Conservation (phyloP, 2,888 invertebrate genomes). For the Vanessa cardui region DNA sequence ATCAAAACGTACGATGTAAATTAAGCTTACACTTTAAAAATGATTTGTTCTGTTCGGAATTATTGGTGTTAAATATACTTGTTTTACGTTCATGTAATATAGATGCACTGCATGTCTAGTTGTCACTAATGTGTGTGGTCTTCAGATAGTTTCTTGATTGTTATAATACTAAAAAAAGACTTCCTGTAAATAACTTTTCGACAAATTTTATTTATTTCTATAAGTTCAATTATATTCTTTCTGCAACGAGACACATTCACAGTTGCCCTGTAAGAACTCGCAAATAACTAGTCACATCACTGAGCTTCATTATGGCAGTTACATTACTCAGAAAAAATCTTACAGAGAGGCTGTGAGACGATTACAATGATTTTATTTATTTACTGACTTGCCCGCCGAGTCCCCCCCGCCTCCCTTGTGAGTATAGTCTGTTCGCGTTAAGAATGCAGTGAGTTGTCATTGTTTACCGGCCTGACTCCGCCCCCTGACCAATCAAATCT, state of each 20-base stretch:
- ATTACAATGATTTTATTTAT: not conserved
- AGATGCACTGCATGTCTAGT: conserved; percentile 49
- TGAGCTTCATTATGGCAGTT: conserved; percentile 72
- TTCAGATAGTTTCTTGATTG: conserved; percentile 46
- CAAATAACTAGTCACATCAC: conserved; percentile 29
- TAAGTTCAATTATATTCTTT: conserved; percentile 5
- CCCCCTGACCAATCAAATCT: too few relatives aligned
- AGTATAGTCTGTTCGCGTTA: too few relatives aligned
- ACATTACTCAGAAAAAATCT: conserved; percentile 69
- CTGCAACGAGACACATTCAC: conserved; percentile 50
- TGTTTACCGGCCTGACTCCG: too few relatives aligned
- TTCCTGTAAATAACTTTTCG: conserved; percentile 2
- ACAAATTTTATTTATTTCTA: conserved; percentile 3
- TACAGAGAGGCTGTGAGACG: conserved; percentile 79
- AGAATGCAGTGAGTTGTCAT: too few relatives aligned
- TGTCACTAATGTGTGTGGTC: conserved; percentile 64
- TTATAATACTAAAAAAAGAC: not conserved
- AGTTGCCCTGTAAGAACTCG: conserved; percentile 75
- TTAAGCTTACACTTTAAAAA: conserved; percentile 21
- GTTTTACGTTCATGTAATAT: conserved; percentile 24
- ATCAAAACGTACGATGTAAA: conserved; percentile 12
- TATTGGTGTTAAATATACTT: conserved; percentile 8
- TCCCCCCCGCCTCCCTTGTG: too few relatives aligned
- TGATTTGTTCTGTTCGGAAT: conserved; percentile 42
- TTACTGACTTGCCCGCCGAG: not conserved